phyloP scores from a whole-genome alignment of 2,113 vertebrate species.

The Nematolebias whitei region DNA sequence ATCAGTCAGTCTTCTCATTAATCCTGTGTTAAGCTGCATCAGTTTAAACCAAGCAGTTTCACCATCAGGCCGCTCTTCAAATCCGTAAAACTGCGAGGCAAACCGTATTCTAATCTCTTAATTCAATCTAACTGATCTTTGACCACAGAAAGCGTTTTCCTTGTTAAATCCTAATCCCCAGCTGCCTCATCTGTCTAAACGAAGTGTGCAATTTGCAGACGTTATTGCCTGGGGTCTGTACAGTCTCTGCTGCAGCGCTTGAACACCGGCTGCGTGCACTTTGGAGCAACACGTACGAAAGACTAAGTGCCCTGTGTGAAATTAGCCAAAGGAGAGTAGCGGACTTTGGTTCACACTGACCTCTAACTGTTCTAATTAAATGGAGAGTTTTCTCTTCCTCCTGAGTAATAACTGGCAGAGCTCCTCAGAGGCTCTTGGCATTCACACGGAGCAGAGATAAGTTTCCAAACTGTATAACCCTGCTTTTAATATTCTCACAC shows the following conservation, averaged over 20 bases:
- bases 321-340: constrained; percentile 63
- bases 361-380: constrained; percentile 75
- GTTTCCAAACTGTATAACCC: constrained; percentile 45
- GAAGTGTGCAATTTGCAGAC: constrained; percentile 78
- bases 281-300: constrained; percentile 59
- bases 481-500: constrained; percentile 48
- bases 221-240: constrained; percentile 61
- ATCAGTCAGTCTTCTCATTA: constrained; percentile 52
- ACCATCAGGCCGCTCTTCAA: constrained; percentile 57
- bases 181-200: constrained; percentile 68
- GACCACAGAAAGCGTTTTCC: constrained; percentile 72
- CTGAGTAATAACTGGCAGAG: constrained; percentile 63
- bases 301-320: constrained; percentile 51
- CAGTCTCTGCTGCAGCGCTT: constrained; percentile 53
- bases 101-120: constrained; percentile 76
- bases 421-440: constrained; percentile 44
- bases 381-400: constrained; percentile 68
- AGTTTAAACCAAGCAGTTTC: constrained; percentile 58
- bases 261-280: constrained; percentile 65
- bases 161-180: constrained; percentile 74
- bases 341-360: constrained; percentile 67
- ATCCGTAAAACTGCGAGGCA: constrained; percentile 65
- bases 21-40: constrained; percentile 59
- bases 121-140: constrained; percentile 79
- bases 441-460: constrained; percentile 48